These are phyloP conservation scores for Epistrophe eligans DNA, from an alignment of 2,888 invertebrate species.

Conservation along the genomic window DNA sequence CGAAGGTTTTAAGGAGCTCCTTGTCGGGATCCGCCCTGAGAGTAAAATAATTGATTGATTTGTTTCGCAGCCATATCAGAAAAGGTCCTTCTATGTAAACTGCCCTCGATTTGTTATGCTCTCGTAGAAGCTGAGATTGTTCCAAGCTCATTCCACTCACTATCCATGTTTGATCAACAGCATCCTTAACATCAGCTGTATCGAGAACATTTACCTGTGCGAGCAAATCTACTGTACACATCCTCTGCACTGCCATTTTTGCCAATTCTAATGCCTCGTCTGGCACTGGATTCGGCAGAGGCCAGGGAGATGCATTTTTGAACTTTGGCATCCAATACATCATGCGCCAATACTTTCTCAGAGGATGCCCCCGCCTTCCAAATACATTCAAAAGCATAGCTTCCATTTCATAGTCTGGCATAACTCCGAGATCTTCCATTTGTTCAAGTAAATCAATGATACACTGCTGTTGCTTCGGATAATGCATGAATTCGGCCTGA, in stretches of 20 bases:
- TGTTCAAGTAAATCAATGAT: conserved; percentile 93
- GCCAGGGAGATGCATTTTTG: conserved; percentile 94
- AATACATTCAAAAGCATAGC: conserved; percentile 92
- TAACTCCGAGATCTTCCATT: conserved; percentile 97
- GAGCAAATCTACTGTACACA: conserved; percentile 92
- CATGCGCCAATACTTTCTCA: conserved; percentile 92
- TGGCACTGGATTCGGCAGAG: conserved; percentile 91
- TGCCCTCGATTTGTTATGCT: conserved; percentile 87
- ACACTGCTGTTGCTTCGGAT: conserved; percentile 97
- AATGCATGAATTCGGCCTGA: conserved; percentile 96
- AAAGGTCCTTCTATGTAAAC: conserved; percentile 94
- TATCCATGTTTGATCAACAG: conserved; percentile 95
- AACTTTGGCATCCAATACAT: conserved; percentile 98
- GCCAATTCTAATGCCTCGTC: conserved; percentile 91
- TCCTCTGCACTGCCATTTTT: conserved; percentile 91
- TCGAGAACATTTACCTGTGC: conserved; percentile 88
- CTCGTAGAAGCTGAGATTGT: conserved; percentile 89
- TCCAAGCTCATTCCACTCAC: conserved; percentile 92
- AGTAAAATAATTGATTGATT: conserved; percentile 92
- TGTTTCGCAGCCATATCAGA: conserved; percentile 90
- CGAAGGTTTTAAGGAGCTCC: conserved; percentile 81
- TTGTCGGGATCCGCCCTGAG: conserved; percentile 89
- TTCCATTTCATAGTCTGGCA: conserved; percentile 96
- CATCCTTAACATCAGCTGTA: conserved; percentile 89
- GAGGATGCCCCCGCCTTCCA: conserved; percentile 90